Conservation (phyloP, 1,140 invertebrate species). For the Contarinia nasturtii region DNA sequence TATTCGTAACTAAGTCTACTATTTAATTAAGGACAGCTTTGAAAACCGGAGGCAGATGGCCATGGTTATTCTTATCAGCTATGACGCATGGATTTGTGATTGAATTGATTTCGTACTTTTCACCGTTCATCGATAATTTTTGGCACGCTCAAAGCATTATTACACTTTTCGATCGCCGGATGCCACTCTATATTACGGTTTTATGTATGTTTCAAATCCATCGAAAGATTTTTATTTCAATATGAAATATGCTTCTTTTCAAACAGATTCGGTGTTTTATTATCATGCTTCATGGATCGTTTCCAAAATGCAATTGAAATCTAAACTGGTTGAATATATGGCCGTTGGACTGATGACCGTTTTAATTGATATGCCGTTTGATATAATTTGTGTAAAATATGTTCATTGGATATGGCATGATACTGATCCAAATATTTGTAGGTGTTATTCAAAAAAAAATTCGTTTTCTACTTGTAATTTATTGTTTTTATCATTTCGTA, state of each 20-base stretch:
- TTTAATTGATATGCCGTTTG: conserved; percentile 60
- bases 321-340: conserved; percentile 43
- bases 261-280: conserved; percentile 61
- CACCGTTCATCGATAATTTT: conserved; percentile 52
- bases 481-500: not conserved
- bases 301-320: conserved; percentile 37
- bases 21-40: too few species aligned
- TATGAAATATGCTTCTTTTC: too few species aligned
- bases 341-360: conserved; percentile 55
- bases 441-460: too few species aligned
- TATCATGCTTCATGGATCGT: conserved; percentile 50
- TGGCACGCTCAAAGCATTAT: conserved; percentile 59
- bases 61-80: conserved; percentile 46
- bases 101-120: conserved; percentile 36
- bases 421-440: conserved; percentile 57
- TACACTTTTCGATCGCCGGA: conserved; percentile 41
- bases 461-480: too few species aligned
- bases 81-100: conserved; percentile 43
- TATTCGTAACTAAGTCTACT: too few species aligned
- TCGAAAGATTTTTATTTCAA: too few species aligned
- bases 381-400: conserved; percentile 61
- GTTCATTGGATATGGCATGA: conserved; percentile 76
- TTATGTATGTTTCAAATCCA: too few species aligned
- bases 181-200: conserved; percentile 50
- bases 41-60: conserved; percentile 42